These are phyloP conservation scores for Canis aureus DNA, from an alignment of 2,113 vertebrate genomes.

Conservation along the genomic window DNA sequence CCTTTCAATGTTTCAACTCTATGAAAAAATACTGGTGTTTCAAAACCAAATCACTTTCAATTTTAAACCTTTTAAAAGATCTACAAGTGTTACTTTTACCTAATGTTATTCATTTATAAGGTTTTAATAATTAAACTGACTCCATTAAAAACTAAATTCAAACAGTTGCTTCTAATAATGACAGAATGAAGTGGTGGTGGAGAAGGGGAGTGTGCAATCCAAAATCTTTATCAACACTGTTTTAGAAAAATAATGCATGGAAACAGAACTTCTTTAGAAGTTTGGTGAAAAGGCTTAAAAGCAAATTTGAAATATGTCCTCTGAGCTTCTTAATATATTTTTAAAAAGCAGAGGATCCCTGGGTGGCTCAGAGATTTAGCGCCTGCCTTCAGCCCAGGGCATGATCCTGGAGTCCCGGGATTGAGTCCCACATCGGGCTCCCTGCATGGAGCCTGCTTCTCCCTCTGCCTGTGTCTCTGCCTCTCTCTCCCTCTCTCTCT, in stretches of 20 bases:
- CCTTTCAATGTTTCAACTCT: background rate
- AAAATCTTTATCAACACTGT: background rate
- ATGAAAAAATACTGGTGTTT: background rate
- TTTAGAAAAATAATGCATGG: background rate
- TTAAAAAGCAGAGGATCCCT: no score
- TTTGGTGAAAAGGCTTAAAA: background rate
- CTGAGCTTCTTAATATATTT: background rate
- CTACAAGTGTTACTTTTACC: background rate
- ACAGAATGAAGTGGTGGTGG: background rate
- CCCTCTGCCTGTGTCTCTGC: no score
- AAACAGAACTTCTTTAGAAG: background rate
- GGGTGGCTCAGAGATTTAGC: no score
- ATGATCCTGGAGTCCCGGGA: no score
- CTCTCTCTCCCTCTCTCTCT: no score
- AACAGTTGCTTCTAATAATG: background rate
- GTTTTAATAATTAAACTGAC: background rate
- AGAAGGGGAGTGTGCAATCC: background rate
- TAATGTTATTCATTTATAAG: background rate
- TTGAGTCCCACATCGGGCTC: no score
- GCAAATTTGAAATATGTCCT: constrained; percentile 12
- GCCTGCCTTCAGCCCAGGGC: no score
- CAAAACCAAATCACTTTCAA: background rate
- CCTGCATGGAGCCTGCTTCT: no score
- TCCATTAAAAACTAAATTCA: background rate
- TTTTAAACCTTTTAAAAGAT: background rate